Conservation (phyloP, 2,888 invertebrate species). For the Ditylenchus weischeri region DNA sequence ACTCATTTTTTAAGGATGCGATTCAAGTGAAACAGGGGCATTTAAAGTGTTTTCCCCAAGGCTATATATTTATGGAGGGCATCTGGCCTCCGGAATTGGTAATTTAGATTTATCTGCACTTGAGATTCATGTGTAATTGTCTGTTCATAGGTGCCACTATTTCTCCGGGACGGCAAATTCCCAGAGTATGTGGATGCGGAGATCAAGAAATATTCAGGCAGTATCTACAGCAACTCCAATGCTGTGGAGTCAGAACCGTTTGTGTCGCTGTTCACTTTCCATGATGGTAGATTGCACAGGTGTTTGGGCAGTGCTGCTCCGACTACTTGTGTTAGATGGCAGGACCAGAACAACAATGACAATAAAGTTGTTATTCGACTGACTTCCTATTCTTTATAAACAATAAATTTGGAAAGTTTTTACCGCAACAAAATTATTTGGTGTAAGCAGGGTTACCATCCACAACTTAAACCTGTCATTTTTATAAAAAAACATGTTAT, state of each 20-base stretch:
- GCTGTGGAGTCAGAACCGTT: slow-evolving; percentile 12
- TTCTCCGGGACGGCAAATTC: slow-evolving; percentile 38
- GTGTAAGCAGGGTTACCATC: no score
- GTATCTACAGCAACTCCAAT: slow-evolving; percentile 16
- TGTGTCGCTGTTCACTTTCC: slow-evolving; percentile 23
- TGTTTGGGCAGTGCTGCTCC: slow-evolving; percentile 6
- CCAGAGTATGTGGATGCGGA: slow-evolving; percentile 53
- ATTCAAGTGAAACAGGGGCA: slow-evolving; percentile 55
- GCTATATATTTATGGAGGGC: slow-evolving; percentile 46
- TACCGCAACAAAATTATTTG: no score
- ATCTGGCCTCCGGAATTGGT: slow-evolving; percentile 31
- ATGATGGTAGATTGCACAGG: slow-evolving; percentile 21
- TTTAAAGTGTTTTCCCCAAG: slow-evolving; percentile 50
- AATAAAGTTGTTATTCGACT: no score
- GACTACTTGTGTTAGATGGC: no score
- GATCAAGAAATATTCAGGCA: not conserved
- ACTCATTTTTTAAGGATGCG: slow-evolving; percentile 46
- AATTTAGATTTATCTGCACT: no score
- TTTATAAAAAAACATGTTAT: no score
- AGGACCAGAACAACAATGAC: no score
- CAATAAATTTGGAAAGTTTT: no score
- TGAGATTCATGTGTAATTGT: no score
- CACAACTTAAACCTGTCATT: no score
- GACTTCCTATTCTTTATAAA: no score
- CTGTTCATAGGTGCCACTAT: slow-evolving; percentile 15